Conservation (phyloP, 2,797 vertebrate species). For the Lerista edwardsae region DNA sequence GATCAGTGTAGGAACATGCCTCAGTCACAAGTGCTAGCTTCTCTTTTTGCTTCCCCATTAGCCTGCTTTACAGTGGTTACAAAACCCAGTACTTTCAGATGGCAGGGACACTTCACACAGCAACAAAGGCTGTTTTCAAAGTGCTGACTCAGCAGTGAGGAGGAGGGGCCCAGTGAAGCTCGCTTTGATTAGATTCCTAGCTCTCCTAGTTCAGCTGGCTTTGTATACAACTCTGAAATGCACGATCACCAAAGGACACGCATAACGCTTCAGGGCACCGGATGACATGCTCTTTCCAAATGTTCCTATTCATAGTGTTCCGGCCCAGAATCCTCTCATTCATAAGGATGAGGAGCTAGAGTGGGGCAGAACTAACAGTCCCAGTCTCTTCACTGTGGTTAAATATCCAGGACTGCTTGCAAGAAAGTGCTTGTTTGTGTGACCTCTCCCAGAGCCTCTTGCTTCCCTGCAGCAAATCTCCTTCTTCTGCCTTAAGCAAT, state of each 20-base stretch:
- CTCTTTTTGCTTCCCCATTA: not conserved
- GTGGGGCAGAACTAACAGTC: not conserved
- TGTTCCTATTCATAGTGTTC: not conserved
- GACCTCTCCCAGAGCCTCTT: not conserved
- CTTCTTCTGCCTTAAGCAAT: not conserved
- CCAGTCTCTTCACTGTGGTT: not conserved
- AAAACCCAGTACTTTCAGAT: not conserved
- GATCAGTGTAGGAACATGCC: conserved; percentile 4
- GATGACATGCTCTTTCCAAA: not conserved
- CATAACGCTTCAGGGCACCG: not conserved
- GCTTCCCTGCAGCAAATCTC: no score
- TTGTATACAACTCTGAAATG: not conserved
- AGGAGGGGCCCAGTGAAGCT: not conserved
- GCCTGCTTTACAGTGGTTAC: no score
- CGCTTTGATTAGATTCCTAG: not conserved
- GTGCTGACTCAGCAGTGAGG: not conserved
- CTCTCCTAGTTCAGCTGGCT: not conserved
- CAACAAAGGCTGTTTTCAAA: not conserved
- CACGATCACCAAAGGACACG: not conserved
- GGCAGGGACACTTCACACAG: not conserved
- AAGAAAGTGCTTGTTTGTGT: no score
- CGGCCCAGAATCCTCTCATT: not conserved
- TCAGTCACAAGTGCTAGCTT: not conserved
- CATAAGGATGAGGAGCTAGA: not conserved
- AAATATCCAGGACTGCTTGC: not conserved